Conservation (phyloP, 2,113 vertebrate species). For the Neomonachus schauinslandi region DNA sequence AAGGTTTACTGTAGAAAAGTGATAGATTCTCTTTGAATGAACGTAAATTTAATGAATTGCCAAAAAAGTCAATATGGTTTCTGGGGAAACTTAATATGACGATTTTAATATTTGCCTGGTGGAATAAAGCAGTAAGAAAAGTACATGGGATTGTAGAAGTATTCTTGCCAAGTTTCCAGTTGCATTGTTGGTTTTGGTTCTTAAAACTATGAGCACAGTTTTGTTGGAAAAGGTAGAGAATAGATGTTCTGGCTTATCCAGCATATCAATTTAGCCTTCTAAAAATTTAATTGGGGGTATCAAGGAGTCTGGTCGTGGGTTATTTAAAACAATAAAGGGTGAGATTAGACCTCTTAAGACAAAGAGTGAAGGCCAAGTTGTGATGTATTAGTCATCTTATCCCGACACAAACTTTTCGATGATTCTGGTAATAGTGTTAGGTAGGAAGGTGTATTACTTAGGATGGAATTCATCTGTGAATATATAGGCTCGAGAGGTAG, state of each 20-base stretch:
- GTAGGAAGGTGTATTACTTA: neutral
- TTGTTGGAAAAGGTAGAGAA: neutral
- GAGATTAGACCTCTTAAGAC: neutral
- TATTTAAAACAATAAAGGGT: neutral
- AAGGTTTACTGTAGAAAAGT: neutral
- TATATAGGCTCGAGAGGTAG: neutral
- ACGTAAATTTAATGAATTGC: neutral
- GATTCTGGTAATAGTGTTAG: neutral
- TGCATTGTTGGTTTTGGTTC: conserved; percentile 10
- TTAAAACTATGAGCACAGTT: conserved; percentile 4
- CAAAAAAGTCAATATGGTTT: neutral
- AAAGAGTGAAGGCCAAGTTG: neutral
- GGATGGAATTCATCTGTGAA: neutral
- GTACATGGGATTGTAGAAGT: neutral
- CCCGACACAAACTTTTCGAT: neutral
- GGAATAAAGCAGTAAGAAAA: neutral
- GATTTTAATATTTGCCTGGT: conserved; percentile 14
- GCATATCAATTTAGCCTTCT: neutral
- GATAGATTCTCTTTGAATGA: conserved; percentile 28
- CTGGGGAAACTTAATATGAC: neutral
- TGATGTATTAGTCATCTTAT: neutral
- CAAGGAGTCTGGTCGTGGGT: neutral
- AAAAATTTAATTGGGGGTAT: neutral
- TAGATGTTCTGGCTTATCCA: neutral
- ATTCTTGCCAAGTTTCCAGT: neutral